phyloP scores from a whole-genome alignment of 2,797 vertebrate species.

The Notoglanidium macrostoma region DNA sequence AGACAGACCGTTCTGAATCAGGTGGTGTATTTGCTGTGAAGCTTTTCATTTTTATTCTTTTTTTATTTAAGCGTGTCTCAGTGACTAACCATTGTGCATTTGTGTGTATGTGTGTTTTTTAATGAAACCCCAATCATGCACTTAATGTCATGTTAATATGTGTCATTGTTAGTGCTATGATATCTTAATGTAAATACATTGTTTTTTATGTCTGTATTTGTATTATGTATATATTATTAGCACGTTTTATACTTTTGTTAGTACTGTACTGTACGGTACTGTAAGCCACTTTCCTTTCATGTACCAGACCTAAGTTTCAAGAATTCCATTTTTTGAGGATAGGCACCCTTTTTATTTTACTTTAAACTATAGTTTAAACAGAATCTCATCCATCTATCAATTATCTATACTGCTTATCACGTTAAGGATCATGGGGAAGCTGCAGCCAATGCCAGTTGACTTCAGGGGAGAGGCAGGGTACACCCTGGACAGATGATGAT shows the following conservation, averaged over 20 bases:
- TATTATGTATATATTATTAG: constrained; percentile 29
- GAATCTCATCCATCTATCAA: no score
- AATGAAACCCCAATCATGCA: constrained; percentile 73
- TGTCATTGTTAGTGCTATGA: constrained; percentile 62
- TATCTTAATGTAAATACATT: constrained; percentile 57
- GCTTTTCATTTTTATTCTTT: constrained; percentile 57
- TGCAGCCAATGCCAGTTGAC: no score
- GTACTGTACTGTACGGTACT: no score
- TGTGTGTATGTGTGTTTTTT: constrained; percentile 6
- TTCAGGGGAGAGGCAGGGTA: no score
- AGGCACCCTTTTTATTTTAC: neutral
- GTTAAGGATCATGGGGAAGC: no score
- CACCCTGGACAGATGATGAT: no score
- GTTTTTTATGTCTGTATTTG: constrained; percentile 43
- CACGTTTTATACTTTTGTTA: neutral
- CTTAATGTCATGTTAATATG: constrained; percentile 69
- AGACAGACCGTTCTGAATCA: neutral
- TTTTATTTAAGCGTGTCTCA: constrained; percentile 66
- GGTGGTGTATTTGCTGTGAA: constrained; percentile 74
- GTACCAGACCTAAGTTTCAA: constrained; percentile 46
- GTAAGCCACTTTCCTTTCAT: constrained; percentile 62
- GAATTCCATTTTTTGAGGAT: neutral
- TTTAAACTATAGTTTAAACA: no score
- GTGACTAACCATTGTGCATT: constrained; percentile 56
- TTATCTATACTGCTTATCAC: no score